Base-by-base conservation (phyloP, 2,888 invertebrate species). In the Dicyrtoma fusca region DNA sequence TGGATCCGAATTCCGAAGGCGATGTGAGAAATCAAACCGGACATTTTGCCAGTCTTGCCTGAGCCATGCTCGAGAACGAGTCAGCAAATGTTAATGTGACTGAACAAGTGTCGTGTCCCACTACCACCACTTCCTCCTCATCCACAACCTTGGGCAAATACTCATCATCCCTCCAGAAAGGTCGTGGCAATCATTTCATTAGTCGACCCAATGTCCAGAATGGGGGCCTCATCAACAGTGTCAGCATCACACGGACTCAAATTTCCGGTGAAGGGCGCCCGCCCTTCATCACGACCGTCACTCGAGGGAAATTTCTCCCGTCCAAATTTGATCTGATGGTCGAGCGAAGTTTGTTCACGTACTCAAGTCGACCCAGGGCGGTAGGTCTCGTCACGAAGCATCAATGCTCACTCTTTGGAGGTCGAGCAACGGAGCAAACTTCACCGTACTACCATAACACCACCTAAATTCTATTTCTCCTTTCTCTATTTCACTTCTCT, bases 241-340 rank as follows among this genome's bases (percentile, higher is more conserved):
- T 62, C 62, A 61, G 17, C 42, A 10, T 10, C 6, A 25, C 21
- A 34, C 4, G 25, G 44, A 57, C 63, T 23, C 17, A 21, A 45
- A 45, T 21, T 8, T 13, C 53, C 25, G 42, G 34, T 21, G 59
- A n/a, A 23, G 47, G 14, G n/a, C 61, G 80, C 42, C 80, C 80
- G 0, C 80, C 80, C 0, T 80, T 80, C 61, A 75, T 80, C 53
- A 80, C 80, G 0, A 79, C 80, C 0, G 80, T 80, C 59, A 78
- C 79, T 6, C 63, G 80, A 13, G 80, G 80, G 8, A 57, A 71
- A 55, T 80, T 80, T 62, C 76, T 80, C 1, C 80, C 80, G 8
- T 79, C 79, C 23, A 80, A 80, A 68, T 80, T 80, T 74, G 80
- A 80, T 73, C 73, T 80, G 49, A 75, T 80, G 74, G 77, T 80